Conservation (phyloP, 1,140 invertebrate species). For the Lamellibrachia luymesi region DNA sequence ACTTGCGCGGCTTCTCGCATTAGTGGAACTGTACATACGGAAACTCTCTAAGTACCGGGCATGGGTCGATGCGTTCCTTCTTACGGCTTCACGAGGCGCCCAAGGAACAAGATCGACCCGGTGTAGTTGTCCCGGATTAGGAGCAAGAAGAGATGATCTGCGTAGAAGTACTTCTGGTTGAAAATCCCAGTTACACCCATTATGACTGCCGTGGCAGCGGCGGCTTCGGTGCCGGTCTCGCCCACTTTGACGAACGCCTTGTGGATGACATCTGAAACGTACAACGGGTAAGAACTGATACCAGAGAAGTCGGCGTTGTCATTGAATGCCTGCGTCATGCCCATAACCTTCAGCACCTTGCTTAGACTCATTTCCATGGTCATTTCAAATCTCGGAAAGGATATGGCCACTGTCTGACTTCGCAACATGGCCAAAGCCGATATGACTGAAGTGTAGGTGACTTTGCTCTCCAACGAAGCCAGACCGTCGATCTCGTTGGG, state of each 20-base stretch:
- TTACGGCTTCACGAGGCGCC: too few relatives aligned
- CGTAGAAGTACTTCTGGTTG: neutral
- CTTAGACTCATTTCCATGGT: neutral
- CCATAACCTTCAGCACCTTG: neutral
- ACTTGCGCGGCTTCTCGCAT: too few relatives aligned
- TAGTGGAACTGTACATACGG: too few relatives aligned
- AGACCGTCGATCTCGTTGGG: neutral
- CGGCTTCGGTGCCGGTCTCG: conserved; percentile 20
- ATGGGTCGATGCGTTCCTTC: too few relatives aligned
- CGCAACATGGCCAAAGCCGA: neutral
- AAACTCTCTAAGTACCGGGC: too few relatives aligned
- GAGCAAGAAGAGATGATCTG: conserved; percentile 22
- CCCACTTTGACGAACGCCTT: neutral
- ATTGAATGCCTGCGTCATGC: neutral
- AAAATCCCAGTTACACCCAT: too few relatives aligned
- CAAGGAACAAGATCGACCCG: conserved; percentile 15
- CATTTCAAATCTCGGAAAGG: neutral
- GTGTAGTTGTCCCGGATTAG: conserved; percentile 1
- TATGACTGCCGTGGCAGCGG: conserved; percentile 11
- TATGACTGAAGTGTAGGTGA: neutral
- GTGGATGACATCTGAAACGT: neutral
- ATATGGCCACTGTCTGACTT: neutral
- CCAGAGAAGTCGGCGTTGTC: neutral
- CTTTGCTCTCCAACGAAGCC: neutral
- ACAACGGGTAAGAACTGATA: neutral